These are phyloP conservation scores for Plectrocnemia conspersa DNA, from an alignment of 1,140 invertebrate species.

Conservation along the genomic window DNA sequence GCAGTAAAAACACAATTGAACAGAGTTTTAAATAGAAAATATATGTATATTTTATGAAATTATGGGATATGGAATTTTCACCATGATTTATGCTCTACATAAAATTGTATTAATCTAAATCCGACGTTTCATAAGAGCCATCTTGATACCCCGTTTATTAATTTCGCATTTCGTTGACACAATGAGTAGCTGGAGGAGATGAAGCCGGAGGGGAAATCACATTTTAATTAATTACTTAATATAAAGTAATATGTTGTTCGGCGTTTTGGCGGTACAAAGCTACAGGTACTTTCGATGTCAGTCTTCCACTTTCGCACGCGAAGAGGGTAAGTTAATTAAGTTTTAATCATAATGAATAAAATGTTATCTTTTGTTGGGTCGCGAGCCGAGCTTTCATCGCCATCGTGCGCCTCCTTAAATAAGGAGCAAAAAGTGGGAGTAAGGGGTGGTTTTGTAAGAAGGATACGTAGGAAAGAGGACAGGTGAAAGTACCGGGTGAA, in stretches of 20 bases:
- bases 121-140: no score
- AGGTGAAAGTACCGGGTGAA: background rate
- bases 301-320: constrained; percentile 2
- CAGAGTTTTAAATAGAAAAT: no score
- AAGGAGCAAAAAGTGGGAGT: background rate
- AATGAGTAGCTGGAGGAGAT: no score
- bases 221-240: constrained; percentile 10
- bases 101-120: no score
- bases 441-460: background rate
- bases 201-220: no score
- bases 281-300: constrained; percentile 9
- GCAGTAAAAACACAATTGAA: no score
- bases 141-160: no score
- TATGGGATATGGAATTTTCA: no score
- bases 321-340: constrained; percentile 28
- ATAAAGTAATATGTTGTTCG: constrained; percentile 1
- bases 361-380: constrained; percentile 30
- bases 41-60: no score
- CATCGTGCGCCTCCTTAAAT: background rate
- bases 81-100: no score
- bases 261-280: constrained; percentile 1
- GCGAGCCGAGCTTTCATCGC: constrained; percentile 9
- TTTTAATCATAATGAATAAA: constrained; percentile 32
- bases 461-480: background rate
- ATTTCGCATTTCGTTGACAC: no score